Evolutionary conservation across 2,113 vertebrate genomes (phyloP).

Genomic region (Casuarius casuarius): DNA sequence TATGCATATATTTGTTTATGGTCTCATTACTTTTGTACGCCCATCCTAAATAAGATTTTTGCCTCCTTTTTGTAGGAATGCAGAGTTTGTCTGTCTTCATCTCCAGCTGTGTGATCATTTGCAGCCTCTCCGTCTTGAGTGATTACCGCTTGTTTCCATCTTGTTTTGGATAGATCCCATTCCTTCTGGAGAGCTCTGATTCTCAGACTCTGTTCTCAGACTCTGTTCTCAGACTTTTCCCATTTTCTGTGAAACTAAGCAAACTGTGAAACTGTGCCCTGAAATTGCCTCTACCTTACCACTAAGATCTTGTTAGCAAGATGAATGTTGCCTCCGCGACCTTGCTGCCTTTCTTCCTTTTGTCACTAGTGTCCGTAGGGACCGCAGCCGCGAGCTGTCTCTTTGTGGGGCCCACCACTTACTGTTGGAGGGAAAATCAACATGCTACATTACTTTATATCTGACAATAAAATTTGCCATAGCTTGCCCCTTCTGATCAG

Average conservation of each 20-base stretch:
- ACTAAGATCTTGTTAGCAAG: not conserved
- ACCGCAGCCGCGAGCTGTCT: not conserved
- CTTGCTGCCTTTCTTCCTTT: not conserved
- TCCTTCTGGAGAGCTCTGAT: not conserved
- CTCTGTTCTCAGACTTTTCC: not conserved
- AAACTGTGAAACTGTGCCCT: not conserved
- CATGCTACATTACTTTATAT: not conserved
- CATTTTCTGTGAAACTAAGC: no score
- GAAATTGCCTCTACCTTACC: not conserved
- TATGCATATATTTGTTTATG: rapidly evolving
- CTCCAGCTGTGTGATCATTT: not conserved
- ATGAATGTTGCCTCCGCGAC: not conserved
- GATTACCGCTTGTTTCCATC: not conserved
- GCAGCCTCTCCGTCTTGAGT: not conserved
- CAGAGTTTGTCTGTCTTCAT: not conserved
- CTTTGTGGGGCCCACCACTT: not conserved
- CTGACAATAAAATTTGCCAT: not conserved
- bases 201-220: no score
- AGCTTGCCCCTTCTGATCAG: not conserved
- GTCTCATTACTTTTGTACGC: not conserved
- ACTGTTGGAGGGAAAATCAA: not conserved
- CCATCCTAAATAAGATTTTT: not conserved
- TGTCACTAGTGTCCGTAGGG: not conserved
- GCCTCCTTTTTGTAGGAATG: not conserved
- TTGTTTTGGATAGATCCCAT: not conserved